Percentiles rank a stretch among this genome's conserved stretches.
These are phyloP conservation scores for Tamias sibiricus DNA, from an alignment of 2,113 vertebrate species.

Conservation along the genomic window DNA sequence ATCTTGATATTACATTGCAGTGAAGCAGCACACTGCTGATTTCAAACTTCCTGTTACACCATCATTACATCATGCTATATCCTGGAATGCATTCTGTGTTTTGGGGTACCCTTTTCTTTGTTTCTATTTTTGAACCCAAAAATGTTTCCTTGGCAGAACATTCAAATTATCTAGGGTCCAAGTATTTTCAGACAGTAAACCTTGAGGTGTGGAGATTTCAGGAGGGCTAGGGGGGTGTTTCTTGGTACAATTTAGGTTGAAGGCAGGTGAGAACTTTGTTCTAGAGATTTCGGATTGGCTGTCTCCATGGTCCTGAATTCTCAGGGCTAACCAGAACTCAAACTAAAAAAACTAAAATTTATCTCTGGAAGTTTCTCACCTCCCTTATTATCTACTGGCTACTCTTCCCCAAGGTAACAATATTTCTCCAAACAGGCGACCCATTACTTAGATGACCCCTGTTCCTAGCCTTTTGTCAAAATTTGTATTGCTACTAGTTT, in stretches of 20 bases:
- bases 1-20: neutral
- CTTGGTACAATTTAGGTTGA: neutral
- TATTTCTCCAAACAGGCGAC: neutral
- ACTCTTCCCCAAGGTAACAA: neutral
- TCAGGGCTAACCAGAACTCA: conserved; percentile 12
- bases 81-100: neutral
- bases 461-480: neutral
- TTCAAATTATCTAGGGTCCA: neutral
- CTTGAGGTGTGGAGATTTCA: neutral
- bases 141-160: neutral
- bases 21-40: neutral
- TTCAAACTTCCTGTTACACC: neutral
- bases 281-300: neutral
- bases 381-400: neutral
- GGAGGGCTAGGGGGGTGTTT: neutral
- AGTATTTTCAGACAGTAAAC: neutral
- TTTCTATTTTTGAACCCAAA: conserved; percentile 5
- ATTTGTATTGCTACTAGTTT: neutral
- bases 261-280: neutral
- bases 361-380: neutral
- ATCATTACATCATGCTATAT: neutral
- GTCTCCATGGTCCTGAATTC: conserved; percentile 62
- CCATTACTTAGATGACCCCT: neutral
- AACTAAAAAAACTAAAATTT: neutral
- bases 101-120: neutral